Evolutionary conservation across 37 sponge, comb jelly and placozoan genomes (phyloP), one percentile per base, ranked within the genome.

Genomic region (Agelas oroides): DNA sequence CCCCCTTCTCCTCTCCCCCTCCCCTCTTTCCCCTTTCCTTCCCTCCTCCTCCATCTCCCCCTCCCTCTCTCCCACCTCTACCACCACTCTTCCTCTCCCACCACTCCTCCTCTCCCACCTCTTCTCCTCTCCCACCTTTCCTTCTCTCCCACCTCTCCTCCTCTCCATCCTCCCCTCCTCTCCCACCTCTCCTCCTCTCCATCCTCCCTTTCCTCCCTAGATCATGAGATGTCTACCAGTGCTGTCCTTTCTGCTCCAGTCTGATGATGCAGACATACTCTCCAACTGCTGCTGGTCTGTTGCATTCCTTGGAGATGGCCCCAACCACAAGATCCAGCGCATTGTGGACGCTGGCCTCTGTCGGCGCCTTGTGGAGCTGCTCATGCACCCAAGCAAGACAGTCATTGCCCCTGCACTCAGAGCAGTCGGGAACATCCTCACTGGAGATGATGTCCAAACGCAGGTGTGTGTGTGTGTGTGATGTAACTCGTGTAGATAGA

Each of bases 351-450:
- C 69, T 25, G 90, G 90, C 36, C 61, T 81, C 16, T 37, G 27
- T 24, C 78, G 60, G 25, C 76, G 89, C 15, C 59, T 94, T 53
- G 70, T 89, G 46, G 86, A 83, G 56, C 77, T 92, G 40, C 74
- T 92, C 34, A 38, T 95, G 83, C 62, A 52, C 59, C 84, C 78
- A 27, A 84, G 71, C 41, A 71, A 75, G 34, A 76, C 71, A 15
- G 75, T 94, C 5, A 70, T 94, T 20, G 81, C 79, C 63, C 91
- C 95, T 12, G 88, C 95, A 17, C 78, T 94, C 0, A n/a, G 95
- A 34, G 79, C 91, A 16, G 84, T 94, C 24, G 95, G 95, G 34
- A 90, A 90, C 55, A 88, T 94, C 20, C 61, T 90, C 21, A 94
- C 95, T 19, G 90, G 89, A 18, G 90, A 82, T 65, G 93, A 92